These are phyloP conservation scores for Drosophila mojavensis DNA, from an alignment of 1,140 invertebrate genomes.

Conservation along the genomic window DNA sequence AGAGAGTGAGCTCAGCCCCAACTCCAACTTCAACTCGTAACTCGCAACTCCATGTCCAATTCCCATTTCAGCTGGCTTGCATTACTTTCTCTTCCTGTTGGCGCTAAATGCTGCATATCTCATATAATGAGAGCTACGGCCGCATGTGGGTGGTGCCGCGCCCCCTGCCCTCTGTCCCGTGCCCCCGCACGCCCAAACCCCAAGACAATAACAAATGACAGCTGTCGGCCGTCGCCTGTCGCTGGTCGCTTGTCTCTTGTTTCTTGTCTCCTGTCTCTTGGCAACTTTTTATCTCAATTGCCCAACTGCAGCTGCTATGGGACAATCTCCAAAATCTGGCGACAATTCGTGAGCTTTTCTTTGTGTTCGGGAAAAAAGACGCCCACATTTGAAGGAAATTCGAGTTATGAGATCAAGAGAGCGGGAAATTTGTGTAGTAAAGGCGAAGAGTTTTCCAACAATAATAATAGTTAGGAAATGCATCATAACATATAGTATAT, in stretches of 20 bases:
- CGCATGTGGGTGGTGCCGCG: conserved; percentile 30
- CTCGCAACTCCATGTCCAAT: not conserved
- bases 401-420: not conserved
- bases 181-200: conserved; percentile 27
- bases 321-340: conserved; percentile 6
- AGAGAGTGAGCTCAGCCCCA: conserved; percentile 16
- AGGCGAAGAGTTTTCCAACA: too few relatives aligned
- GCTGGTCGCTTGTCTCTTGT: conserved; percentile 4
- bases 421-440: too few relatives aligned
- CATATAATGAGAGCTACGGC: conserved; percentile 21
- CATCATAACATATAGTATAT: too few relatives aligned
- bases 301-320: conserved; percentile 31
- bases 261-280: not conserved
- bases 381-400: not conserved
- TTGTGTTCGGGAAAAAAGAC: conserved; percentile 1
- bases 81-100: conserved; percentile 82
- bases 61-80: conserved; percentile 50
- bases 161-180: not conserved
- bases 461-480: too few relatives aligned
- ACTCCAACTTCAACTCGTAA: conserved; percentile 20
- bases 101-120: conserved; percentile 71
- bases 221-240: conserved; percentile 40
- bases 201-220: conserved; percentile 72
- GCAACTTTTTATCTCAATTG: conserved; percentile 44
- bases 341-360: not conserved